Percentiles rank a stretch among this genome's conserved stretches.
phyloP scores from a whole-genome alignment of 23 tunicate genomes.

The Trididemnum nubilum region DNA sequence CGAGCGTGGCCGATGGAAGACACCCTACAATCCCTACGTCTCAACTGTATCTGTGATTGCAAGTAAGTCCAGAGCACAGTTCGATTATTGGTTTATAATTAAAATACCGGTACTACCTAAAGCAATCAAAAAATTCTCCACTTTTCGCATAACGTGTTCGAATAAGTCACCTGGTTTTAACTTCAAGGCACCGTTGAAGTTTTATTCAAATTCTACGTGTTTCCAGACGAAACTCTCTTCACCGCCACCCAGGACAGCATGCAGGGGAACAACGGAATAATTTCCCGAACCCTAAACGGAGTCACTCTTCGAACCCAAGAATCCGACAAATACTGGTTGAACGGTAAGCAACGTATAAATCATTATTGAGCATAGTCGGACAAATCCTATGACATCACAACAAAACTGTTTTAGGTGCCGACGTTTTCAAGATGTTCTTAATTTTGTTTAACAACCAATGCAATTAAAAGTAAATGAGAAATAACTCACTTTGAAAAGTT shows the following conservation, averaged over 20 bases:
- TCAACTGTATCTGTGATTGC: constrained; percentile 39
- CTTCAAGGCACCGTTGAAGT: too few relatives aligned
- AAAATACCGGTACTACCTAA: not conserved
- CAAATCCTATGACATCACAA: too few relatives aligned
- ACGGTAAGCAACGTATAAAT: constrained; percentile 46
- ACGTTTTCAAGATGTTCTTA: too few relatives aligned
- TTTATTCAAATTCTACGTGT: not conserved
- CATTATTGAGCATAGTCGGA: too few relatives aligned
- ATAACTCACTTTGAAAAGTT: too few relatives aligned
- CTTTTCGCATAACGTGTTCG: not conserved
- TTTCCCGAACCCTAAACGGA: constrained; percentile 51
- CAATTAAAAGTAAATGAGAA: too few relatives aligned
- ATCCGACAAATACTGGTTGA: constrained; percentile 52
- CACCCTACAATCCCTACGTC: constrained; percentile 33
- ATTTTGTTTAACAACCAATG: too few relatives aligned
- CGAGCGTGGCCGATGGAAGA: constrained; percentile 27
- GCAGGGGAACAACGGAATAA: constrained; percentile 54
- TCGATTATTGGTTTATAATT: not conserved
- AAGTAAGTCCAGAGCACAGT: constrained; percentile 40
- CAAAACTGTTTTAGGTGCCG: too few relatives aligned
- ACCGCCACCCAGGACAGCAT: constrained; percentile 48
- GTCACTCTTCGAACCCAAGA: constrained; percentile 43
- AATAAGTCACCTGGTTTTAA: too few relatives aligned
- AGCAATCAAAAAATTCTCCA: not conserved
- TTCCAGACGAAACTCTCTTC: constrained; percentile 43